A percentile compares a stretch with the other conserved stretches of the same genome.
Evolutionary conservation across 2,888 invertebrate genomes (phyloP).

Genomic region (Patella depressa): DNA sequence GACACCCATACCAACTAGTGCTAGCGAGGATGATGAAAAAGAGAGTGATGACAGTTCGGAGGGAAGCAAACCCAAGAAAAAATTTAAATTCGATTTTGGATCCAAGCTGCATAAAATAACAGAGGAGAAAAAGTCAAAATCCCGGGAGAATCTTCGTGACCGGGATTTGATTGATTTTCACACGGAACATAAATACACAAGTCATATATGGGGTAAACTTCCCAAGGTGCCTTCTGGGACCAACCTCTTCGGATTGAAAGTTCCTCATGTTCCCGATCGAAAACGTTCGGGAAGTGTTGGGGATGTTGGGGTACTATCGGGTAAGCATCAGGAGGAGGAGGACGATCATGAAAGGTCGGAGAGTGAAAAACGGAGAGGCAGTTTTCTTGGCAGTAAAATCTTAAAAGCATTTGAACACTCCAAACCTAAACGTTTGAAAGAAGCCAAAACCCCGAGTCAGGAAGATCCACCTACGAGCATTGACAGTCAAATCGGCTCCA

Average conservation of each 20-base stretch:
- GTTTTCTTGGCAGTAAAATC: constrained; percentile 37
- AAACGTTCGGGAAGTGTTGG: constrained; percentile 65
- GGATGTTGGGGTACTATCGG: constrained; percentile 34
- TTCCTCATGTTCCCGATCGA: constrained; percentile 54
- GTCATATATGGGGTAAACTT: constrained; percentile 47
- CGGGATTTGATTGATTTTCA: constrained; percentile 42
- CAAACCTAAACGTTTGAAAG: constrained; percentile 27
- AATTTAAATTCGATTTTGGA: constrained; percentile 64
- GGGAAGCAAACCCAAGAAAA: constrained; percentile 59
- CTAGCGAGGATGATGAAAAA: constrained; percentile 63
- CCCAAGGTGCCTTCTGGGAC: constrained; percentile 63
- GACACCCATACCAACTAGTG: constrained; percentile 65
- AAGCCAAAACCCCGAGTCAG: constrained; percentile 20
- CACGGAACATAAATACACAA: constrained; percentile 34
- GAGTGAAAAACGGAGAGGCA: constrained; percentile 37
- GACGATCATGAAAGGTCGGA: constrained; percentile 19
- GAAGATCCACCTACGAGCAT: constrained; percentile 21
- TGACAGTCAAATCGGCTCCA: constrained; percentile 14
- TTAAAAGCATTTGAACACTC: constrained; percentile 36
- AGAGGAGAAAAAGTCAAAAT: constrained; percentile 59
- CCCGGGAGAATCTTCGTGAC: constrained; percentile 52
- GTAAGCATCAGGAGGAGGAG: constrained; percentile 33
- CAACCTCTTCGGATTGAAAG: constrained; percentile 60
- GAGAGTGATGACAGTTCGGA: constrained; percentile 65
- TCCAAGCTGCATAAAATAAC: constrained; percentile 62